These are phyloP conservation scores for Eudasyphora cyanicolor DNA, from an alignment of 2,888 invertebrate genomes.

Conservation along the genomic window DNA sequence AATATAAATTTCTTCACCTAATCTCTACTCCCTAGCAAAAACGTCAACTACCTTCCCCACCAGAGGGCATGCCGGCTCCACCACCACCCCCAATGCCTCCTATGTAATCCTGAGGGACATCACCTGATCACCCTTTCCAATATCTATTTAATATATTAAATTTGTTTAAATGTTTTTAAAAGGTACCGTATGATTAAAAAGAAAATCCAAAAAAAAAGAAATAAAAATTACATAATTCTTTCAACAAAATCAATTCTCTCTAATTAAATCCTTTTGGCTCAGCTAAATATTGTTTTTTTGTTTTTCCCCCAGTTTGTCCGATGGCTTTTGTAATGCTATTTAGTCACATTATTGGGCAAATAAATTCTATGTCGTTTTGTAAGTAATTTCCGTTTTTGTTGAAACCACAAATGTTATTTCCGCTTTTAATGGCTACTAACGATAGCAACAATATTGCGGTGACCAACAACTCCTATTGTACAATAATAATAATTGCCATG, in stretches of 20 bases:
- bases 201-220: constrained; percentile 3
- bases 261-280: background rate
- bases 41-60: background rate
- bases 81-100: constrained; percentile 3
- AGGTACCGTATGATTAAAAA: constrained; percentile 20
- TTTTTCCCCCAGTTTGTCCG: background rate
- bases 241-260: background rate
- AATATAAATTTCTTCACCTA: too few species aligned
- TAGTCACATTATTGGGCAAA: background rate
- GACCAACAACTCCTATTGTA: too few species aligned
- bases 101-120: background rate
- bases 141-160: background rate
- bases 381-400: constrained; percentile 34
- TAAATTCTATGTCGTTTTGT: background rate
- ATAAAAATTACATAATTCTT: too few species aligned
- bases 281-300: background rate
- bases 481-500: too few species aligned
- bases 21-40: background rate
- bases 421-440: constrained; percentile 13
- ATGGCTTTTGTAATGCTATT: background rate
- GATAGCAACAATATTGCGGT: background rate
- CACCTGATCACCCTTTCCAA: too few species aligned
- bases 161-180: background rate
- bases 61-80: background rate
- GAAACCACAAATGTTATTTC: constrained; percentile 36